A percentile compares a stretch with the other conserved stretches of the same genome.
These are phyloP conservation scores for Pelodiscus sinensis DNA, from an alignment of 2,113 vertebrate species.

Conservation along the genomic window DNA sequence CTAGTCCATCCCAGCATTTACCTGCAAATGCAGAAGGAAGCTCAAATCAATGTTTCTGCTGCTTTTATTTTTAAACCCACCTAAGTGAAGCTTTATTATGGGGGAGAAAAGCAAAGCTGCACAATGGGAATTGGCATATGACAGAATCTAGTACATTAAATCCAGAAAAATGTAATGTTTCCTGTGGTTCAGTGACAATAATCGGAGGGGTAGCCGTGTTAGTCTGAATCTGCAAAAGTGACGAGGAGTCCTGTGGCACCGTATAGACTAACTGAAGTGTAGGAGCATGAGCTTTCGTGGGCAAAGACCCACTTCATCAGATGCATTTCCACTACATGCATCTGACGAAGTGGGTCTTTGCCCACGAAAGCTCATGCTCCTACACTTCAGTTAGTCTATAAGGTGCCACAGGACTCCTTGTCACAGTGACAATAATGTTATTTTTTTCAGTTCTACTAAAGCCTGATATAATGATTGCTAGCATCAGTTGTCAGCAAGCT, in stretches of 20 bases:
- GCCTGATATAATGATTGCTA: background rate
- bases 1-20: background rate
- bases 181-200: background rate
- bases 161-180: background rate
- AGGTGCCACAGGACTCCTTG: too few species aligned
- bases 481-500: background rate
- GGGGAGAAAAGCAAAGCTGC: background rate
- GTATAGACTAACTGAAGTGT: too few species aligned
- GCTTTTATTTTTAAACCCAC: background rate
- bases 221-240: too few species aligned
- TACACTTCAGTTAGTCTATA: too few species aligned
- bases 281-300: too few species aligned
- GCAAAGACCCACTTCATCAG: too few species aligned
- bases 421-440: background rate
- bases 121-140: background rate
- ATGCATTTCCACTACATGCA: too few species aligned
- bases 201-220: too few species aligned
- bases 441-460: background rate
- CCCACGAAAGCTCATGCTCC: too few species aligned
- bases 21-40: accelerated
- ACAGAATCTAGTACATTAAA: background rate
- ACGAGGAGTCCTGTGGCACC: too few species aligned
- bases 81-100: accelerated
- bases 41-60: background rate
- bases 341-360: too few species aligned